A percentile compares a stretch with the other conserved stretches of the same genome.
These are phyloP conservation scores for Pseudorasbora parva DNA, from an alignment of 2,113 vertebrate genomes.

Conservation along the genomic window DNA sequence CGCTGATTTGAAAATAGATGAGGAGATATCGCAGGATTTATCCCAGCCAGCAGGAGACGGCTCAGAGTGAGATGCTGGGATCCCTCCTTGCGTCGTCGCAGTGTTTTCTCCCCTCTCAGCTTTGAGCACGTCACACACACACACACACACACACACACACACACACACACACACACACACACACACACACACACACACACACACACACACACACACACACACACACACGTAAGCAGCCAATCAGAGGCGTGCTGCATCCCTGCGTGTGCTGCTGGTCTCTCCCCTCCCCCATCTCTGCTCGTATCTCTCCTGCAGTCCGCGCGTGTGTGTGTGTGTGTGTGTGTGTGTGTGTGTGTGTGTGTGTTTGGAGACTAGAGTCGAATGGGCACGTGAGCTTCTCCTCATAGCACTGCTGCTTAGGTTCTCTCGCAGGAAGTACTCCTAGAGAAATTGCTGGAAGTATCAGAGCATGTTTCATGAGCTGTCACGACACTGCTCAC, in stretches of 20 bases:
- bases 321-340: no score
- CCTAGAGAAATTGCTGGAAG: neutral
- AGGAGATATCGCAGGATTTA: neutral
- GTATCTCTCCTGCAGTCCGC: no score
- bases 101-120: conserved; percentile 68
- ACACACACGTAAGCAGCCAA: conserved; percentile 68
- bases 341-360: no score
- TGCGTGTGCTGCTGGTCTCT: conserved; percentile 68
- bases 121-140: conserved; percentile 52
- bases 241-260: conserved; percentile 62
- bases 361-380: no score
- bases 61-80: conserved; percentile 65
- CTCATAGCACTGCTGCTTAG: neutral
- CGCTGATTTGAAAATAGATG: neutral
- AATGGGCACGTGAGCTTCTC: neutral
- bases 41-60: conserved; percentile 18
- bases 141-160: no score
- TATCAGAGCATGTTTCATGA: neutral
- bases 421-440: neutral
- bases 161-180: no score
- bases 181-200: no score
- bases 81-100: conserved; percentile 65
- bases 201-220: no score
- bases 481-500: no score
- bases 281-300: conserved; percentile 79